phyloP scores from a whole-genome alignment of 2,113 vertebrate species.

The Ranitomeya imitator region DNA sequence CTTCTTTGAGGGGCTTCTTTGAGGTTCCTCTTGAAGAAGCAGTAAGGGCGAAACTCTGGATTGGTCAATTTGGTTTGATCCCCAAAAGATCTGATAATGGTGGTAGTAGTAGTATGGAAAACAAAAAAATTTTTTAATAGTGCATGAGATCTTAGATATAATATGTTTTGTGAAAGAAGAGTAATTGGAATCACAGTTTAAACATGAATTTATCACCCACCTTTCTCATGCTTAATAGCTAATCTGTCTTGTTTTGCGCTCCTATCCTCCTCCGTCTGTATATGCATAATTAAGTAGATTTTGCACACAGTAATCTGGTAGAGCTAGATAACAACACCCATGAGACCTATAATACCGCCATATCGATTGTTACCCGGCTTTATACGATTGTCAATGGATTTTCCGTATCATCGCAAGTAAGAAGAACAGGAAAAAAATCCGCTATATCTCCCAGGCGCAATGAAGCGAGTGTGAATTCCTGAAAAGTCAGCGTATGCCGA shows the following conservation, averaged over 20 bases:
- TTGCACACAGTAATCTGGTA: neutral
- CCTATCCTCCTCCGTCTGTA: neutral
- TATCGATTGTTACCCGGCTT: neutral
- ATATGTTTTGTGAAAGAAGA: neutral
- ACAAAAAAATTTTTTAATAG: neutral
- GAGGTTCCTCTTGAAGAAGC: too few relatives aligned
- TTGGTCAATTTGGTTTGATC: too few relatives aligned
- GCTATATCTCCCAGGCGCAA: neutral
- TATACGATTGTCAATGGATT: neutral
- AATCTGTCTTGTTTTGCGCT: neutral
- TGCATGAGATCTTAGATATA: neutral
- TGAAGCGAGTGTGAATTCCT: conserved; percentile 34
- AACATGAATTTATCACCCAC: neutral
- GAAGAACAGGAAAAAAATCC: neutral
- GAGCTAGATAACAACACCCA: neutral
- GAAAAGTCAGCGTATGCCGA: conserved; percentile 13
- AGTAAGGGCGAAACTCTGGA: too few relatives aligned
- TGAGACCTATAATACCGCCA: neutral
- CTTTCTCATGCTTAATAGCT: neutral
- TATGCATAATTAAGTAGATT: neutral
- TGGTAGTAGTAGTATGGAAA: too few relatives aligned
- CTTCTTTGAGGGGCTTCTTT: too few relatives aligned
- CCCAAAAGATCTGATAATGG: too few relatives aligned
- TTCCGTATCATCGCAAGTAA: neutral
- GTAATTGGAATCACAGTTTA: neutral